These are phyloP conservation scores for Sceloporus undulatus DNA, from an alignment of 2,113 vertebrate species.

Conservation along the genomic window DNA sequence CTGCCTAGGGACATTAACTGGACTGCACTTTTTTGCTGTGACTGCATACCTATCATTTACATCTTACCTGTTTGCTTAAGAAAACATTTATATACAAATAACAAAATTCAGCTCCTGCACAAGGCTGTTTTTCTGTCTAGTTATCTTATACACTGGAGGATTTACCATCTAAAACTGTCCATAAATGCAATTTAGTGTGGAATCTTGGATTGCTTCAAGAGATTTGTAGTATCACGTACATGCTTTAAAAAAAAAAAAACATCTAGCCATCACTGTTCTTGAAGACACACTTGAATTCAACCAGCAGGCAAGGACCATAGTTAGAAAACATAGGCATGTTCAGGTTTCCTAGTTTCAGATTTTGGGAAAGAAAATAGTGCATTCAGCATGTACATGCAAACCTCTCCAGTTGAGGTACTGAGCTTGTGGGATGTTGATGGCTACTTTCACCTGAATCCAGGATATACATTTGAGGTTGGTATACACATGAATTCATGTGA, in stretches of 20 bases:
- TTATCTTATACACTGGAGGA: too few relatives aligned
- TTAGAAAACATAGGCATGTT: neutral
- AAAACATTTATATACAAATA: too few relatives aligned
- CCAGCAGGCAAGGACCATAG: neutral
- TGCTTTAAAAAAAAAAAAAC: neutral
- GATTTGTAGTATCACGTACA: neutral
- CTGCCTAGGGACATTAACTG: too few relatives aligned
- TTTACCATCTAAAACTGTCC: neutral
- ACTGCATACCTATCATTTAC: neutral
- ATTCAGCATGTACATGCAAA: too few relatives aligned
- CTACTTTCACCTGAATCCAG: neutral
- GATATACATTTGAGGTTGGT: neutral
- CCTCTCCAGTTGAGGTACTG: too few relatives aligned
- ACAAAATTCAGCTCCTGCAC: neutral
- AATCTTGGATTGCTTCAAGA: neutral
- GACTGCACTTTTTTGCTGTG: neutral
- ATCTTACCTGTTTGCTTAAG: neutral
- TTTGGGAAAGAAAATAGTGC: too few relatives aligned
- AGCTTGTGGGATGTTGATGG: too few relatives aligned
- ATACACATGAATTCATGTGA: neutral
- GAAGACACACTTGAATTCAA: neutral
- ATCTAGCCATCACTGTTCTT: neutral
- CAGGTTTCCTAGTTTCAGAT: neutral
- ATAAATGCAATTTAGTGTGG: neutral
- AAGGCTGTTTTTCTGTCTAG: too few relatives aligned